Percentiles rank a stretch among this genome's conserved stretches.
Conservation (phyloP, 1,140 invertebrate genomes). For the Drosophila persimilis region DNA sequence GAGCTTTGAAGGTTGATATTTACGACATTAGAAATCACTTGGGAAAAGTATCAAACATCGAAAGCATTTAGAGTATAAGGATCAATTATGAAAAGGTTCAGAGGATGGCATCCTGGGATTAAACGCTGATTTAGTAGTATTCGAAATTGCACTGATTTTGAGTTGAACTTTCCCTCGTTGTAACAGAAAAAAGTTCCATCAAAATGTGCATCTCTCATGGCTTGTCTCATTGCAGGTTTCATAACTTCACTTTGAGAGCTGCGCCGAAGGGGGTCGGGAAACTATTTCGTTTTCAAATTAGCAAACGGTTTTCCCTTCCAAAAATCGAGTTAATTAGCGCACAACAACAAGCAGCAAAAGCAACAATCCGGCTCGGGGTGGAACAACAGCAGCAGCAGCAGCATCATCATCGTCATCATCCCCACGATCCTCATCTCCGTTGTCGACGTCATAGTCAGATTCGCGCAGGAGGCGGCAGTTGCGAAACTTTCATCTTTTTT, state of each 20-base stretch:
- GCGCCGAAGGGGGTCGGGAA: conserved; percentile 24
- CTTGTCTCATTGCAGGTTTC: conserved; percentile 38
- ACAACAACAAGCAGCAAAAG: conserved; percentile 29
- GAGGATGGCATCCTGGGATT: too few relatives aligned
- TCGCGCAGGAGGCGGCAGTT: conserved; percentile 7
- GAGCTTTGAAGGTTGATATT: too few relatives aligned
- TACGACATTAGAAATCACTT: too few relatives aligned
- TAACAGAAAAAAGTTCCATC: conserved; percentile 2
- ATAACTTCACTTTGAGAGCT: conserved; percentile 47
- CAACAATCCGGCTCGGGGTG: conserved; percentile 34
- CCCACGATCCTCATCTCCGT: conserved; percentile 10
- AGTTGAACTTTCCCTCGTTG: too few relatives aligned
- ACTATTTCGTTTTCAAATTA: conserved; percentile 66
- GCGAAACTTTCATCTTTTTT: conserved; percentile 35
- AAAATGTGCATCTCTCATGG: conserved; percentile 14
- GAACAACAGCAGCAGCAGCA: conserved; percentile 20
- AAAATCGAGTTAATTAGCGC: conserved; percentile 70
- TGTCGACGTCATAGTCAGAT: conserved; percentile 15
- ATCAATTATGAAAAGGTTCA: too few relatives aligned
- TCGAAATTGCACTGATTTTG: too few relatives aligned
- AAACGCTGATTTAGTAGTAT: too few relatives aligned
- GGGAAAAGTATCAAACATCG: too few relatives aligned
- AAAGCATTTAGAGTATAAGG: too few relatives aligned
- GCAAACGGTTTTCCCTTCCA: conserved; percentile 51
- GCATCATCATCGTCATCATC: conserved; percentile 5